phyloP scores from a whole-genome alignment of 2,888 invertebrate genomes.

The Mythimna vitellina region DNA sequence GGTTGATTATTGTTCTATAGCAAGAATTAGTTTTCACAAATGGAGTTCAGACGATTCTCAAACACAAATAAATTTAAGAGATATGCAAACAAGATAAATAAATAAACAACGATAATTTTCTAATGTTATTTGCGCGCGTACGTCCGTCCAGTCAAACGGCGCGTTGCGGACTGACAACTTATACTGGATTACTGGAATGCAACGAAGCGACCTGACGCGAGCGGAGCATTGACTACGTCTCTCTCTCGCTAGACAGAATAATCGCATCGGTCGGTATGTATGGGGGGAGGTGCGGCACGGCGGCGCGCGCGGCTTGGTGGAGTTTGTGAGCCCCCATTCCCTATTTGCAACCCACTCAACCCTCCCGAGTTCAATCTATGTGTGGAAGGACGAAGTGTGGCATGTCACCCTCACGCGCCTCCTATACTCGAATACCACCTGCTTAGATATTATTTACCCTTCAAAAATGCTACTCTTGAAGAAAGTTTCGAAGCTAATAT shows the following conservation, averaged over 20 bases:
- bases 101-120: conserved; percentile 75
- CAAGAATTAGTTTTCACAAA: conserved; percentile 57
- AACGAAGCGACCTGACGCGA: conserved; percentile 75
- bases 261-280: conserved; percentile 74
- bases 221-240: conserved; percentile 81
- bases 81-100: conserved; percentile 77
- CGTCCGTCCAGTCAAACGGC: conserved; percentile 80
- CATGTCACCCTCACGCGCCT: conserved; percentile 65
- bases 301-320: conserved; percentile 58
- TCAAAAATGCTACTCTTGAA: conserved; percentile 23
- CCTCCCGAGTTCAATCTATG: conserved; percentile 64
- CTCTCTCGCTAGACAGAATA: conserved; percentile 87
- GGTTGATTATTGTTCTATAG: conserved; percentile 67
- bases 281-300: conserved; percentile 56
- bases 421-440: conserved; percentile 53
- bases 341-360: conserved; percentile 63
- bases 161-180: conserved; percentile 84
- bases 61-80: conserved; percentile 69
- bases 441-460: conserved; percentile 33
- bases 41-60: conserved; percentile 58
- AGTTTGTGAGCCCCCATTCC: conserved; percentile 60
- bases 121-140: conserved; percentile 68
- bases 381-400: conserved; percentile 62
- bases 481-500: conserved; percentile 3
- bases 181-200: conserved; percentile 62